Evolutionary conservation across 2,888 invertebrate genomes (phyloP).

Genomic region (Frankliniella intonsa): DNA sequence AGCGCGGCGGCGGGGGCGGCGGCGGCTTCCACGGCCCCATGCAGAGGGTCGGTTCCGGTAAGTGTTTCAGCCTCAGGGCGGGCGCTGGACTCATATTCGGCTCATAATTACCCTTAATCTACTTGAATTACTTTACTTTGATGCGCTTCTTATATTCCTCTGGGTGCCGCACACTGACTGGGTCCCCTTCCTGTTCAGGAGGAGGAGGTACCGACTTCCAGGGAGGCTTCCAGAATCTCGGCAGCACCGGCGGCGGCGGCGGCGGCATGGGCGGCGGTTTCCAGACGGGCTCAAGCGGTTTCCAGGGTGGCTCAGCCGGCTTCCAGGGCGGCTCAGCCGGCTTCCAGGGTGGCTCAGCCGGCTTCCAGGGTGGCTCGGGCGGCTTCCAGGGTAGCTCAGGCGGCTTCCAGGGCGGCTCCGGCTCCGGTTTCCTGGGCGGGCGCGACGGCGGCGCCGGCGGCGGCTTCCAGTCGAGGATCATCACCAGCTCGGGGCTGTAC

Average conservation of each 20-base stretch:
- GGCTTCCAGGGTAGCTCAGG: neutral
- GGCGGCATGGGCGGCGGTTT: neutral
- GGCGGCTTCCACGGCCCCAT: neutral
- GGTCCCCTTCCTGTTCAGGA: neutral
- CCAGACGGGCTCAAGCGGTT: neutral
- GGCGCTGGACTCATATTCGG: no score
- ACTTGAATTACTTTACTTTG: no score
- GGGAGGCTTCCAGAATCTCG: neutral
- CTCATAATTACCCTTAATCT: no score
- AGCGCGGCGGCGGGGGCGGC: neutral
- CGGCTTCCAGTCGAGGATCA: neutral
- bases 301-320: neutral
- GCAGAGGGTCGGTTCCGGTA: neutral
- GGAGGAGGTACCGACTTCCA: neutral
- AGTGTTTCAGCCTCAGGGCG: neutral
- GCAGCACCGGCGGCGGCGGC: neutral
- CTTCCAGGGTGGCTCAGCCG: neutral
- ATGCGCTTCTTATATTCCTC: neutral
- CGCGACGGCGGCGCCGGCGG: neutral
- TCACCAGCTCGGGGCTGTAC: slow-evolving; percentile 8
- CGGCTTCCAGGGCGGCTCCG: neutral
- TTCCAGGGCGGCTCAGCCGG: neutral
- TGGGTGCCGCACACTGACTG: neutral
- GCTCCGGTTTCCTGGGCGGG: neutral
- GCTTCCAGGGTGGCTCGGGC: neutral